Percentiles rank a stretch among this genome's conserved stretches.
These are phyloP conservation scores for Mesoclemmys tuberculata DNA, from an alignment of 2,113 vertebrate species.

Conservation along the genomic window DNA sequence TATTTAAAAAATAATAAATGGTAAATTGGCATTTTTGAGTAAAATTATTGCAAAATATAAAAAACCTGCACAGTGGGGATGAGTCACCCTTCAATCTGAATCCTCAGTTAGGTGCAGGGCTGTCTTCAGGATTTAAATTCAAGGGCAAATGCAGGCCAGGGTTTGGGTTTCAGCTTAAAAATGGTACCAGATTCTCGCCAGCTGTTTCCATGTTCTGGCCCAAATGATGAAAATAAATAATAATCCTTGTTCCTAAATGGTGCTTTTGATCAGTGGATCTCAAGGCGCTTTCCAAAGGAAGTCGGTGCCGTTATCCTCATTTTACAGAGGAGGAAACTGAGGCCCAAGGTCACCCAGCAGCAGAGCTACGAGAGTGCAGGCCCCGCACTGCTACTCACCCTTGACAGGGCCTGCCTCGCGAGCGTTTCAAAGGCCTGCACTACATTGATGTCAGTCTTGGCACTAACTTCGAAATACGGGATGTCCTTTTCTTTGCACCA, in stretches of 20 bases:
- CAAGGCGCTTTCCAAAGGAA: not conserved
- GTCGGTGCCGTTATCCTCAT: not conserved
- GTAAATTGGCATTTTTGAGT: not conserved
- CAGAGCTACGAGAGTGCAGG: not conserved
- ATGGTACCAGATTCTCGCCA: not conserved
- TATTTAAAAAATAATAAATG: not conserved
- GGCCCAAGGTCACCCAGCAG: not conserved
- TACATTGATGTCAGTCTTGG: constrained; percentile 83
- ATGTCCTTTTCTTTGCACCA: constrained; percentile 85
- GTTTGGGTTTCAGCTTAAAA: not conserved
- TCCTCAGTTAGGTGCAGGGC: not conserved
- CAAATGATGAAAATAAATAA: not conserved
- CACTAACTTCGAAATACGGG: constrained; percentile 85
- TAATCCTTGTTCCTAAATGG: not conserved
- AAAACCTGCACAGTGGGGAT: not conserved
- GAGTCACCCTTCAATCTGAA: fast-evolving
- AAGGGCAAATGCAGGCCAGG: not conserved
- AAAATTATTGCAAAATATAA: not conserved
- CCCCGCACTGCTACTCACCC: constrained; percentile 65
- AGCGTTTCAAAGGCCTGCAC: constrained; percentile 82
- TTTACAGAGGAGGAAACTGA: not conserved
- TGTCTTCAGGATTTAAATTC: not conserved
- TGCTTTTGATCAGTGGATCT: not conserved
- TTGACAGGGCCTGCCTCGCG: constrained; percentile 73
- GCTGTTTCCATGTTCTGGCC: not conserved